Conservation (phyloP, 1,140 invertebrate genomes). For the honey bee (Apis mellifera) region DNA sequence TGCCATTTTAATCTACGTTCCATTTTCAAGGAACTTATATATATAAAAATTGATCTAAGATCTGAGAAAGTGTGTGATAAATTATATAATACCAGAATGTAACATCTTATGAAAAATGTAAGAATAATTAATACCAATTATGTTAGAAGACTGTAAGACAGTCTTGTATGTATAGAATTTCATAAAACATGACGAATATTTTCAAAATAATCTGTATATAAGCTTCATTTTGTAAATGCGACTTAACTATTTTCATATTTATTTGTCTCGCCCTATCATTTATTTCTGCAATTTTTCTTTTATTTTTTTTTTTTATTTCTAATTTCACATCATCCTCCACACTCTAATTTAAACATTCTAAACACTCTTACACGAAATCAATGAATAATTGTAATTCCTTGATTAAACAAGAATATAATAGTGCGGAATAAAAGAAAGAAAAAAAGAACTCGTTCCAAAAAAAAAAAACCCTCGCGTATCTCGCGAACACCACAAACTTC, state of each 20-base stretch:
- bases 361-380: too few relatives aligned
- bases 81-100: neutral
- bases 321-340: too few relatives aligned
- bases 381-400: neutral
- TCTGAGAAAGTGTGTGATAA: neutral
- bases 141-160: neutral
- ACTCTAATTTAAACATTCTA: too few relatives aligned
- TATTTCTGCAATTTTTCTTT: neutral
- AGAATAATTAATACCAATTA: neutral
- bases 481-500: neutral
- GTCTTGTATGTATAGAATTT: neutral
- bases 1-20: neutral
- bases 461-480: neutral
- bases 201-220: neutral
- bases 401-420: neutral
- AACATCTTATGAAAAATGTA: neutral
- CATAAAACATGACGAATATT: neutral
- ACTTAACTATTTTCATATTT: neutral
- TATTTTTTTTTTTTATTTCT: too few relatives aligned
- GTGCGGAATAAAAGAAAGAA: neutral
- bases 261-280: neutral
- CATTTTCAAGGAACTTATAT: too few relatives aligned
- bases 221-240: neutral
- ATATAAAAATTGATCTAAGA: neutral
- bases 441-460: neutral